phyloP scores from a whole-genome alignment of 2,113 vertebrate species.

The Festucalex cinctus region DNA sequence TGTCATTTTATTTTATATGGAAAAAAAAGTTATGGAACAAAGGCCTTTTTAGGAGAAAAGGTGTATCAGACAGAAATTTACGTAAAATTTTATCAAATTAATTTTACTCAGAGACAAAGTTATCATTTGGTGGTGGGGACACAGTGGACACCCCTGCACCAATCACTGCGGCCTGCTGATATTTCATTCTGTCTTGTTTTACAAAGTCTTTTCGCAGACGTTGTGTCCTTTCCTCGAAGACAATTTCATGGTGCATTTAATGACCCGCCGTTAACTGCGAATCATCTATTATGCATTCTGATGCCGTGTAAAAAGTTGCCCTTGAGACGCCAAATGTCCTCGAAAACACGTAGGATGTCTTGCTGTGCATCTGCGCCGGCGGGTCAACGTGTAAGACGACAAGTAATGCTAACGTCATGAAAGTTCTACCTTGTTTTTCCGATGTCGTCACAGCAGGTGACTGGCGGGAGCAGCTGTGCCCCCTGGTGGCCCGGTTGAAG shows the following conservation, averaged over 20 bases:
- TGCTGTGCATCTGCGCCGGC: neutral
- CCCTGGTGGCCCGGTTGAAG: constrained; percentile 83
- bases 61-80: too few relatives aligned
- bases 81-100: too few relatives aligned
- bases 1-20: too few relatives aligned
- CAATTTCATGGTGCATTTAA: neutral
- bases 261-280: neutral
- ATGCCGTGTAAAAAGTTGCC: neutral
- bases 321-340: neutral
- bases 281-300: neutral
- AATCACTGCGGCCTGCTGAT: neutral
- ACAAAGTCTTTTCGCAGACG: neutral
- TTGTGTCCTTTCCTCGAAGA: neutral
- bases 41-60: too few relatives aligned
- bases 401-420: neutral
- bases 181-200: neutral
- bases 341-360: neutral
- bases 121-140: too few relatives aligned
- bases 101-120: too few relatives aligned
- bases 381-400: neutral
- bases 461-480: constrained; percentile 87
- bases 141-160: too few relatives aligned
- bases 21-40: too few relatives aligned
- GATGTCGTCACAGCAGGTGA: constrained; percentile 67
- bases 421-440: constrained; percentile 7